A percentile compares a stretch with the other conserved stretches of the same genome.
phyloP scores from a whole-genome alignment of 2,113 vertebrate species.

The Isichthys henryi region DNA sequence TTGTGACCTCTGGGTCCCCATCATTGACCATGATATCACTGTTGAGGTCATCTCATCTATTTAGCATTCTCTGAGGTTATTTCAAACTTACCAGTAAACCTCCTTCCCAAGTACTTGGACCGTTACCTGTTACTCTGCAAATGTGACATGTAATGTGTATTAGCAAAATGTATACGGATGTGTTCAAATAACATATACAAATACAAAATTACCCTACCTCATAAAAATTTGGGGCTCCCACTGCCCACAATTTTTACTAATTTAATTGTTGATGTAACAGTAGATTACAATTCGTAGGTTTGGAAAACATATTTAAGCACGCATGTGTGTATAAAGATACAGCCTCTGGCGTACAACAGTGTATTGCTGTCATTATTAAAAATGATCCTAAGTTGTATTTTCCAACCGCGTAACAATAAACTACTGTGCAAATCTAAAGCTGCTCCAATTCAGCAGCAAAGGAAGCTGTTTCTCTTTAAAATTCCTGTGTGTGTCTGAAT shows the following conservation, averaged over 20 bases:
- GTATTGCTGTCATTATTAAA: background rate
- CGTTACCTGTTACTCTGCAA: background rate
- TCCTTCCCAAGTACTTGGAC: background rate
- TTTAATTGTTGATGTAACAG: background rate
- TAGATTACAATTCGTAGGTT: background rate
- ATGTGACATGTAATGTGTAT: background rate
- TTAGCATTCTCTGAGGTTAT: background rate
- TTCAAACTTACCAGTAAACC: background rate
- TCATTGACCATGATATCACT: background rate
- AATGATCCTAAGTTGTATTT: background rate
- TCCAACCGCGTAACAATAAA: background rate
- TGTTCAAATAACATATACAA: background rate
- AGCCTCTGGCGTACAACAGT: background rate
- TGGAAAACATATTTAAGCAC: background rate
- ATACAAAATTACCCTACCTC: conserved; percentile 13
- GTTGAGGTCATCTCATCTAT: background rate
- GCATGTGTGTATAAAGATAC: background rate
- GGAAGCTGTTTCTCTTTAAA: background rate
- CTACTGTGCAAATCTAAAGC: background rate
- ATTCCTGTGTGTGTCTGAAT: background rate
- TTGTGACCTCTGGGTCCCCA: background rate
- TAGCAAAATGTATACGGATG: background rate
- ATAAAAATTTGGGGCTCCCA: background rate
- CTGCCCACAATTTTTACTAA: background rate
- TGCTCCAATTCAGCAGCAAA: background rate